phyloP scores from a whole-genome alignment of 2,888 invertebrate species.

The Margaritifera margaritifera region DNA sequence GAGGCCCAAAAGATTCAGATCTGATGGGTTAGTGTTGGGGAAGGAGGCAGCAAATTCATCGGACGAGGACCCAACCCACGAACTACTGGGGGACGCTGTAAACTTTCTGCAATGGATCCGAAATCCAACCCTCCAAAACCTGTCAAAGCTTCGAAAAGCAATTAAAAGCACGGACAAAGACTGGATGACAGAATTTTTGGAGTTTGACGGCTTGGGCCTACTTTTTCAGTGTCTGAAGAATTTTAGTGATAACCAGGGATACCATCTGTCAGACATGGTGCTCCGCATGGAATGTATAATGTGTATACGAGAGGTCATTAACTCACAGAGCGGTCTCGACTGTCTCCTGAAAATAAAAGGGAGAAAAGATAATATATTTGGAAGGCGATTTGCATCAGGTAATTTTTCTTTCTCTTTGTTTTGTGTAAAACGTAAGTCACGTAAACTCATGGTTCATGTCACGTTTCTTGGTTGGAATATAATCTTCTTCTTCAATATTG shows the following conservation, averaged over 20 bases:
- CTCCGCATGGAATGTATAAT: conserved; percentile 72
- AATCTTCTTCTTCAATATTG: no score
- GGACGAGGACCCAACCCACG: conserved; percentile 41
- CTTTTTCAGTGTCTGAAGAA: conserved; percentile 62
- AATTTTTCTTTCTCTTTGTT: conserved; percentile 7
- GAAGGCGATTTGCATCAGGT: conserved; percentile 63
- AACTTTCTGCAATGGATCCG: conserved; percentile 60
- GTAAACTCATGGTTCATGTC: no score
- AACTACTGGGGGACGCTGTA: conserved; percentile 43
- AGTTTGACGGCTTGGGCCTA: conserved; percentile 63
- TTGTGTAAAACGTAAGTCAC: no score
- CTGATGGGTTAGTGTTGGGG: conserved; percentile 63
- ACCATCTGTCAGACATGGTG: conserved; percentile 63
- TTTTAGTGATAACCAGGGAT: conserved; percentile 48
- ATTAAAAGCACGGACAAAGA: conserved; percentile 60
- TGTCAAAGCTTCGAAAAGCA: conserved; percentile 57
- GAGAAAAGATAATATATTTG: conserved; percentile 61
- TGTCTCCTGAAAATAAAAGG: conserved; percentile 67
- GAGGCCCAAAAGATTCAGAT: conserved; percentile 57
- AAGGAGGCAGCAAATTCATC: conserved; percentile 46
- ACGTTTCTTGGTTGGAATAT: no score
- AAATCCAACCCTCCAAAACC: conserved; percentile 59
- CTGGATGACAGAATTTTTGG: conserved; percentile 64
- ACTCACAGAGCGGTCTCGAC: conserved; percentile 73
- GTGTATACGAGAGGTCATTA: conserved; percentile 74